Base-by-base conservation (phyloP, 2,797 vertebrate genomes). In the Chromobotia macracanthus region DNA sequence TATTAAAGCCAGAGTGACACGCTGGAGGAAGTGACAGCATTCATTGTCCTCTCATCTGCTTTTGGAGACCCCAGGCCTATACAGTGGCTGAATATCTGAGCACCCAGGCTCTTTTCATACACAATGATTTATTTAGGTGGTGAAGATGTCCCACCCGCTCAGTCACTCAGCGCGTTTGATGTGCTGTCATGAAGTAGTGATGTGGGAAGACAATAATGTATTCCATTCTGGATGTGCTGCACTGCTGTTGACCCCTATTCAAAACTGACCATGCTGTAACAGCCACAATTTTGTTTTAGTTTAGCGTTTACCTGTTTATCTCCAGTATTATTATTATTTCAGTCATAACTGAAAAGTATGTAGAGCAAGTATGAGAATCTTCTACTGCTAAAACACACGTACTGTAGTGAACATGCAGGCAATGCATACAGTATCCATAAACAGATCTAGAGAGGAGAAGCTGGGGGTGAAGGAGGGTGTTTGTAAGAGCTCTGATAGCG, bases 1-100 rank as follows among this genome's bases (percentile, higher is more conserved):
- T 76, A 72, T 83, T 82, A 75, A 69, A 76, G 58, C 69, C 66
- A 58, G 80, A 58, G 65, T 80, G 70, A 75, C 73, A 66, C 31
- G 5, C 48, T 19, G 66, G 50, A 65, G 69, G 51, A 83, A 82
- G 81, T 67, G 69, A 76, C 73, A 64, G 55, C 68, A n/a, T 77
- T 71, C 50, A 18, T n/a, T 76, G 35, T 51, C n/a, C 61, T 41
- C 31, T 51, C 19, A 23, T 66, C 12, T 23, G 19, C 48, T 18
- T 53, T 66, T 56, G 19, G 50, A 80, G 11, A 38, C 68, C 41
- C 66, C 3, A 2, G 25, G 60, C 64, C 9, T 1, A 18, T 55
- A 64, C 58, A 51, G 66, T 44, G 46, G 35, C 56, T 63, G 44
- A 78, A 53, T 75, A 65, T 71, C 18, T 25, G 10, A 77, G 35